Conservation (phyloP, 2,113 vertebrate species). For the Camelus dromedarius region DNA sequence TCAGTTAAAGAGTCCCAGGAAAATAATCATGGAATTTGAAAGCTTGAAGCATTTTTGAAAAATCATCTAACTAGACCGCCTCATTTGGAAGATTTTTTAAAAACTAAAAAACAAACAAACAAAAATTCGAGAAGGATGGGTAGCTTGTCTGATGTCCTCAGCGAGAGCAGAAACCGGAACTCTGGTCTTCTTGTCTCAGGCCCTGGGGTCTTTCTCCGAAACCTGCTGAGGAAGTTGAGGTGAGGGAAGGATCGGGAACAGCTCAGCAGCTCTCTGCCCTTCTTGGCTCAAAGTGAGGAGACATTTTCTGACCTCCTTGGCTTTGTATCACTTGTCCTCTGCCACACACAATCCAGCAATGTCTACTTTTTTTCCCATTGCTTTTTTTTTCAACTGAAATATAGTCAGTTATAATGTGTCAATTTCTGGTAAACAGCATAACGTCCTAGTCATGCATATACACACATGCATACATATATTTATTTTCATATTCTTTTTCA, state of each 20-base stretch:
- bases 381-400: neutral
- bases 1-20: neutral
- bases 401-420: no score
- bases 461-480: no score
- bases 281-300: neutral
- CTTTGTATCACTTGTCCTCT: slow-evolving; percentile 12
- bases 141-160: neutral
- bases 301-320: neutral
- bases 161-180: neutral
- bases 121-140: neutral
- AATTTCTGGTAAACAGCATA: no score
- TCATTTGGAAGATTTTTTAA: slow-evolving; percentile 23
- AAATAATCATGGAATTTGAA: slow-evolving; percentile 26
- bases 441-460: no score
- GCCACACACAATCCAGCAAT: neutral
- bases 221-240: neutral
- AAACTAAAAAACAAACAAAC: neutral
- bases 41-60: neutral
- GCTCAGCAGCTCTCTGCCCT: neutral
- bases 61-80: neutral
- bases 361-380: neutral
- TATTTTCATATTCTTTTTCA: no score
- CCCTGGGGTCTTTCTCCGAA: neutral
- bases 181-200: neutral
- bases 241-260: neutral